phyloP scores from a whole-genome alignment of 2,113 vertebrate species.

The Tachycineta bicolor region DNA sequence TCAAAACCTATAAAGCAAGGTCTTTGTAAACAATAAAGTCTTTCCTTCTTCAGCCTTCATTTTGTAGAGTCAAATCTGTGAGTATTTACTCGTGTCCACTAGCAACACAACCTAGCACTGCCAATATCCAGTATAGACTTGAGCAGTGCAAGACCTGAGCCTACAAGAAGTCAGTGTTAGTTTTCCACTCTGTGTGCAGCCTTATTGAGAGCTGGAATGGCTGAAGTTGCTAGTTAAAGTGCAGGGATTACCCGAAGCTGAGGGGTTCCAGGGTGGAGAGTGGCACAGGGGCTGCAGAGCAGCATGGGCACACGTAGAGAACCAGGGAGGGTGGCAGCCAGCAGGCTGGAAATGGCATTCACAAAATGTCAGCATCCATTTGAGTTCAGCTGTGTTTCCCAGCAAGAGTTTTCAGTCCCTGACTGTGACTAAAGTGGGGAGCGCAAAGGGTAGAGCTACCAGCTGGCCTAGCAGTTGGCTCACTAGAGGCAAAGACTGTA shows the following conservation, averaged over 20 bases:
- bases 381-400: neutral
- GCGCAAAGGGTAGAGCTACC: neutral
- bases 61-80: too few relatives aligned
- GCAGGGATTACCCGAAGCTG: neutral
- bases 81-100: too few relatives aligned
- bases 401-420: neutral
- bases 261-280: neutral
- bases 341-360: neutral
- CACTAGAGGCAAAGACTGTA: neutral
- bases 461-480: constrained; percentile 31
- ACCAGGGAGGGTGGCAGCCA: neutral
- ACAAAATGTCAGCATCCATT: neutral
- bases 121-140: neutral
- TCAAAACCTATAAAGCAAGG: too few relatives aligned
- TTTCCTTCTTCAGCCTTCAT: too few relatives aligned
- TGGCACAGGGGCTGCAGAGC: neutral
- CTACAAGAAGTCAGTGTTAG: neutral
- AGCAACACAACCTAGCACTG: neutral
- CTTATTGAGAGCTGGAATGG: neutral
- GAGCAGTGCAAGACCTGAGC: neutral
- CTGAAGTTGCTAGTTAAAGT: neutral
- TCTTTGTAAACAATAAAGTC: too few relatives aligned
- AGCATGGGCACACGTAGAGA: fast-evolving
- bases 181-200: neutral
- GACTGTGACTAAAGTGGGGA: neutral